Evolutionary conservation across 2,113 vertebrate genomes (phyloP).

Genomic region (Cichladusa arquata): DNA sequence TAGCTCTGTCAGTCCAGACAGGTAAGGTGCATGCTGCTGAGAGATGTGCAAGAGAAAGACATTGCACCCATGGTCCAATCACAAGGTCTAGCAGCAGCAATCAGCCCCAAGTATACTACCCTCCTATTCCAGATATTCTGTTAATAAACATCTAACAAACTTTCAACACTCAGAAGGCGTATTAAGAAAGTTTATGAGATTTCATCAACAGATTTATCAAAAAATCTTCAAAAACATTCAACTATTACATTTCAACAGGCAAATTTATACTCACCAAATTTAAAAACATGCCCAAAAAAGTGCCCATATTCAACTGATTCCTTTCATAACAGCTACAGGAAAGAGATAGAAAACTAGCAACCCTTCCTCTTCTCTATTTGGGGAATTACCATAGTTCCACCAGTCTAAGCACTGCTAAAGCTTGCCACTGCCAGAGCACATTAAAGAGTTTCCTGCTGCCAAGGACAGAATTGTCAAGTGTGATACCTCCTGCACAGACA

Average conservation of each 20-base stretch:
- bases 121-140: not conserved
- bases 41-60: not conserved
- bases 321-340: conserved; percentile 10
- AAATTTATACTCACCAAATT: not conserved
- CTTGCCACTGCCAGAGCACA: not conserved
- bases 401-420: not conserved
- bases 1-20: not conserved
- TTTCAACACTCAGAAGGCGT: not conserved
- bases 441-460: not conserved
- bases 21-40: not conserved
- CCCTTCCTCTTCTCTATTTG: not conserved
- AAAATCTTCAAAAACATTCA: not conserved
- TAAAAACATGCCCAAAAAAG: not conserved
- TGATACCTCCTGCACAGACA: not conserved
- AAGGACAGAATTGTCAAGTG: not conserved
- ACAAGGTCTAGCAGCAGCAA: not conserved
- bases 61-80: not conserved
- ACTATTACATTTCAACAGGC: not conserved
- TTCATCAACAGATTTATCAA: not conserved
- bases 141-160: not conserved
- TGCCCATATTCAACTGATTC: not conserved
- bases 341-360: not conserved
- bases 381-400: not conserved
- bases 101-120: not conserved
- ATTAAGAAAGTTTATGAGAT: not conserved